These are phyloP conservation scores for Bradypodion ventrale DNA, from an alignment of 2,797 vertebrate species.

Conservation along the genomic window DNA sequence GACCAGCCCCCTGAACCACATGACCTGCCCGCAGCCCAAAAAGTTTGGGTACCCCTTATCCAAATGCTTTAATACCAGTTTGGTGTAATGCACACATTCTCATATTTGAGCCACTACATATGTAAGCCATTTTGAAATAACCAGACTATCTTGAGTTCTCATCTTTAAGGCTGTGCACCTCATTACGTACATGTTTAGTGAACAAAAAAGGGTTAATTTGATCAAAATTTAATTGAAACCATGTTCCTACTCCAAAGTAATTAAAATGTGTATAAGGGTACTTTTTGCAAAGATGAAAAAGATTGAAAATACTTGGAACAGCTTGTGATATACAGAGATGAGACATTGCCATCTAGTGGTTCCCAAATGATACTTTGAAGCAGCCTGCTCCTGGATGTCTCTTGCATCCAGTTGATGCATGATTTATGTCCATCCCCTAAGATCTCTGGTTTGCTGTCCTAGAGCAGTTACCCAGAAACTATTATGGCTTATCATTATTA, in stretches of 20 bases:
- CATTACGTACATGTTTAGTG: constrained; percentile 68
- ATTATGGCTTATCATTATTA: background rate
- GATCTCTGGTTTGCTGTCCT: background rate
- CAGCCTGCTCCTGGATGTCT: background rate
- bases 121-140: constrained; percentile 61
- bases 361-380: background rate
- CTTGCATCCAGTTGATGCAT: background rate
- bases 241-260: constrained; percentile 50
- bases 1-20: no score
- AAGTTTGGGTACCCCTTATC: no score
- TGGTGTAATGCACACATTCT: background rate
- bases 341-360: constrained; percentile 71
- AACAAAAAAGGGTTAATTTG: constrained; percentile 46
- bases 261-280: constrained; percentile 52
- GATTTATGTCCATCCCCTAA: no score
- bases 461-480: background rate
- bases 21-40: no score
- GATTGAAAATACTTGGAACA: constrained; percentile 27
- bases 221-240: constrained; percentile 61
- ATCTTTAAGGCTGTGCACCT: constrained; percentile 58
- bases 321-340: background rate
- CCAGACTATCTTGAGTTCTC: constrained; percentile 52
- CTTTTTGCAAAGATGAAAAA: constrained; percentile 40
- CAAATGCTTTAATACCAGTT: constrained; percentile 1
- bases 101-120: constrained; percentile 44